These are phyloP conservation scores for Diabrotica balteata DNA, from an alignment of 2,888 invertebrate species.

Conservation along the genomic window DNA sequence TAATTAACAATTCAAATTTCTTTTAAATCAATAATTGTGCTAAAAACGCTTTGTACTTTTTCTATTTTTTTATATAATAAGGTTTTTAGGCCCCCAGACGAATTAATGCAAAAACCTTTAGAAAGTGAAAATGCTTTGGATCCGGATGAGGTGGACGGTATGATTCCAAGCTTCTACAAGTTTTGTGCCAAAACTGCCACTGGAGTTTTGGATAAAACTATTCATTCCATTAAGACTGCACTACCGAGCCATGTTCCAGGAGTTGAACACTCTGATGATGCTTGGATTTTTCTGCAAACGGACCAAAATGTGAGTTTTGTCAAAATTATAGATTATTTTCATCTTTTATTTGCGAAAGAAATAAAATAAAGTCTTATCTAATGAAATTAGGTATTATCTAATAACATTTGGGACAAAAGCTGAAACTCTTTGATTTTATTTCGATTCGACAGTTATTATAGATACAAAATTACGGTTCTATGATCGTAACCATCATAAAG, in stretches of 20 bases:
- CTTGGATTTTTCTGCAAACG: constrained; percentile 61
- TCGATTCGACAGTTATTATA: too few species aligned
- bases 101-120: constrained; percentile 38
- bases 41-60: too few species aligned
- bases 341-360: not conserved
- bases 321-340: not conserved
- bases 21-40: too few species aligned
- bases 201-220: constrained; percentile 72
- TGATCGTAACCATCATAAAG: too few species aligned
- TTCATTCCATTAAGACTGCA: constrained; percentile 78
- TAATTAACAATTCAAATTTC: too few species aligned
- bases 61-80: too few species aligned
- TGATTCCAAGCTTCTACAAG: constrained; percentile 63
- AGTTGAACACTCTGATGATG: constrained; percentile 56
- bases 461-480: too few species aligned
- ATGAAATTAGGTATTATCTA: too few species aligned
- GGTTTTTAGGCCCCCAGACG: constrained; percentile 46
- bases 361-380: too few species aligned
- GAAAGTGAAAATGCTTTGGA: constrained; percentile 43
- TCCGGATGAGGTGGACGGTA: constrained; percentile 53
- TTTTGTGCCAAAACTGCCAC: constrained; percentile 79
- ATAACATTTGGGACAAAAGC: too few species aligned
- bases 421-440: too few species aligned
- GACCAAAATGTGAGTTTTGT: constrained; percentile 53
- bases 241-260: constrained; percentile 65